phyloP scores from a whole-genome alignment of 2,113 vertebrate genomes.

The Gallinago paraguaiae region DNA sequence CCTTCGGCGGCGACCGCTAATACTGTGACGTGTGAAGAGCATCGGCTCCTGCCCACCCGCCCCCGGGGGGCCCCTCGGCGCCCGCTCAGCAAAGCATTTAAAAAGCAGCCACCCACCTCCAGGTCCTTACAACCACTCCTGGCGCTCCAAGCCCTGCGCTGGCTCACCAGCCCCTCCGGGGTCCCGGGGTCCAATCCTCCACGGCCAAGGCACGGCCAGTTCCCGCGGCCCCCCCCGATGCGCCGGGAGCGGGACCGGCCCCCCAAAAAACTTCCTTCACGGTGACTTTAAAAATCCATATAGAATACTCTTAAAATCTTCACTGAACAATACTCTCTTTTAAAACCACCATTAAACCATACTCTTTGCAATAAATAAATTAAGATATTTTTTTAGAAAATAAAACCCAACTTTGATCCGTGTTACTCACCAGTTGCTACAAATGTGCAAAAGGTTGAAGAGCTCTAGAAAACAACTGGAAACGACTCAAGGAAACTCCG shows the following conservation, averaged over 20 bases:
- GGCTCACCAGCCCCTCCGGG: neutral
- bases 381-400: constrained; percentile 63
- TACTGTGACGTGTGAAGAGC: constrained; percentile 13
- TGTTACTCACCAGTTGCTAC: constrained; percentile 40
- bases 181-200: neutral
- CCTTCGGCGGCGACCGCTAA: constrained; percentile 69
- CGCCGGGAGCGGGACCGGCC: rapidly evolving
- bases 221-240: neutral
- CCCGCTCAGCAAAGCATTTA: neutral
- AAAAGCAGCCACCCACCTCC: neutral
- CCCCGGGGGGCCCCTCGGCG: neutral
- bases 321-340: constrained; percentile 60
- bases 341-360: constrained; percentile 44
- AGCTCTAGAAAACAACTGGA: neutral
- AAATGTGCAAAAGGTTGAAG: constrained; percentile 47
- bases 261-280: neutral
- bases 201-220: neutral
- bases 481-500: neutral
- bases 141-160: neutral
- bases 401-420: constrained; percentile 15
- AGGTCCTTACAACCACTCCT: neutral
- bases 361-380: constrained; percentile 71
- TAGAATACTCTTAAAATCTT: constrained; percentile 74
- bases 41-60: constrained; percentile 9
- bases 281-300: constrained; percentile 52